Conservation (phyloP, 2,113 vertebrate species). For the Rhinogobius similis region DNA sequence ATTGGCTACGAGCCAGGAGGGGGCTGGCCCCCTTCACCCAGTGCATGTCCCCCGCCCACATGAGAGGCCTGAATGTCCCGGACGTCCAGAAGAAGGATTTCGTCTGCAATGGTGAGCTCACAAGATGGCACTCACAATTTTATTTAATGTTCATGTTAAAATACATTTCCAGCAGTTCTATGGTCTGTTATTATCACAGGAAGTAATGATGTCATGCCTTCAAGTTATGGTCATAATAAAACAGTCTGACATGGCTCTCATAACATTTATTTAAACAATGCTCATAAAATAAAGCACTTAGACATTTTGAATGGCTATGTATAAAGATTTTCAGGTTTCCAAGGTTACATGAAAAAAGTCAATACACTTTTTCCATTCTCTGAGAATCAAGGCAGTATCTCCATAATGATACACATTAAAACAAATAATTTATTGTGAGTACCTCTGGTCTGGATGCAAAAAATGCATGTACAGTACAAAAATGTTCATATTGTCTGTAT, state of each 20-base stretch:
- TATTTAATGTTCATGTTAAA: not conserved
- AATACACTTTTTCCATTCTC: not conserved
- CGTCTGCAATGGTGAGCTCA: conserved; percentile 85
- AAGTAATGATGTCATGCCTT: conserved; percentile 1
- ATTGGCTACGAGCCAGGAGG: conserved; percentile 92
- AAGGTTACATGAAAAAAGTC: not conserved
- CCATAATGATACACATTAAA: not conserved
- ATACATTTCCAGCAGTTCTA: not conserved
- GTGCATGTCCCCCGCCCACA: conserved; percentile 92
- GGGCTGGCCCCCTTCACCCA: conserved; percentile 95
- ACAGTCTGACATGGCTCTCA: not conserved
- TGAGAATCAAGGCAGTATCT: not conserved
- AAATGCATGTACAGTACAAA: not conserved
- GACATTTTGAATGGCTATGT: not conserved
- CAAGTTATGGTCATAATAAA: conserved; percentile 1
- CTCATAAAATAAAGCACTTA: not conserved
- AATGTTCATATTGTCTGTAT: no score
- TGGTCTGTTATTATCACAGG: not conserved
- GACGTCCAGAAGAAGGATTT: conserved; percentile 98
- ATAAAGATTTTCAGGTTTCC: not conserved
- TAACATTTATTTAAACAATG: conserved; percentile 1
- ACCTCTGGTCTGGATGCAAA: not conserved
- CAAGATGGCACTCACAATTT: not conserved
- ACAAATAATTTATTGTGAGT: not conserved
- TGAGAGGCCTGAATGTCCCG: conserved; percentile 93